Conservation (phyloP, 1,140 invertebrate species). For the Drosophila eugracilis region DNA sequence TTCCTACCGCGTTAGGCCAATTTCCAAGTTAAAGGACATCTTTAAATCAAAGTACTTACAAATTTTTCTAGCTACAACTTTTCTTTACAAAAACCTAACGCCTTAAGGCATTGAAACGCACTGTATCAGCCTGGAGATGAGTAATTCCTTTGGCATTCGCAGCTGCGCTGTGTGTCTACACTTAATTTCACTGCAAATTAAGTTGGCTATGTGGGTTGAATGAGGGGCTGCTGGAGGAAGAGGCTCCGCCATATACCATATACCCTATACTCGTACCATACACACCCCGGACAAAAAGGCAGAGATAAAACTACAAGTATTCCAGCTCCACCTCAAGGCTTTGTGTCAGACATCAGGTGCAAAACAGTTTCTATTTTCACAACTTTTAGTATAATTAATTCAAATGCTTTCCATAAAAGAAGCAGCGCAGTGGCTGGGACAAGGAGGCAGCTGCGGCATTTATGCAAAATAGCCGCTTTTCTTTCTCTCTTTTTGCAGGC, state of each 20-base stretch:
- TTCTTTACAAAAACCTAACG: not conserved
- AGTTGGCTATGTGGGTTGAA: constrained; percentile 11
- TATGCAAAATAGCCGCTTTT: constrained; percentile 54
- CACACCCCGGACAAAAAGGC: not conserved
- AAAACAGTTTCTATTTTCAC: constrained; percentile 80
- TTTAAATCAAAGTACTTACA: too few relatives aligned
- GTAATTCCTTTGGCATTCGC: constrained; percentile 11
- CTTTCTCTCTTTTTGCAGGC: not conserved
- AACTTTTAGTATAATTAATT: constrained; percentile 81
- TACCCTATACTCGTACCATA: too few relatives aligned
- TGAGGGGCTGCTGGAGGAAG: not conserved
- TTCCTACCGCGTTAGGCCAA: too few relatives aligned
- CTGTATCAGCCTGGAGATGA: constrained; percentile 9
- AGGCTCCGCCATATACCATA: too few relatives aligned
- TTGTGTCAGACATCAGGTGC: constrained; percentile 73
- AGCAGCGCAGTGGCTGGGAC: not conserved
- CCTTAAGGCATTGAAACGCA: not conserved
- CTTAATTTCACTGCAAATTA: constrained; percentile 37
- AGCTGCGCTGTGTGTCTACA: constrained; percentile 27
- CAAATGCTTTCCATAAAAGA: constrained; percentile 74
- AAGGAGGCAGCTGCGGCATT: constrained; percentile 44
- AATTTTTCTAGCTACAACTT: not conserved
- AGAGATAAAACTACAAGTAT: constrained; percentile 33
- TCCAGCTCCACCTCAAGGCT: constrained; percentile 29
- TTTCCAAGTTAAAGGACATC: too few relatives aligned